Percentiles rank a stretch among this genome's conserved stretches.
phyloP scores from a whole-genome alignment of 2,113 vertebrate species.

The Sitta europaea region DNA sequence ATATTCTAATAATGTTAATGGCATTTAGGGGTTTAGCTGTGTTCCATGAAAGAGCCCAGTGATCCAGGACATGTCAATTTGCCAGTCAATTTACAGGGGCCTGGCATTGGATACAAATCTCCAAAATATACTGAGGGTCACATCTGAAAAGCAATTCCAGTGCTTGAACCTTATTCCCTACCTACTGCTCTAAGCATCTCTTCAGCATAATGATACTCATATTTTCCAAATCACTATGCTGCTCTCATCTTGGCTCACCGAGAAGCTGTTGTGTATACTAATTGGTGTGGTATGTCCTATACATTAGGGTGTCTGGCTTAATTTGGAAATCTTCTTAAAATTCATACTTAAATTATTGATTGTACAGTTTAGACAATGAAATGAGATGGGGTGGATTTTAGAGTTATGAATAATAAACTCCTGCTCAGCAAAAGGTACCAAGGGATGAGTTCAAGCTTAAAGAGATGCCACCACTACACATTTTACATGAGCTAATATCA shows the following conservation, averaged over 20 bases:
- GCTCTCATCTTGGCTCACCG: background rate
- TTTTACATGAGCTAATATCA: background rate
- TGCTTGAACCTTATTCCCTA: background rate
- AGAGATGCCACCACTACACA: background rate
- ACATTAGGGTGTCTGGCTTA: background rate
- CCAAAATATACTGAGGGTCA: background rate
- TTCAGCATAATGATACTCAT: background rate
- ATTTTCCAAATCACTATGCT: background rate
- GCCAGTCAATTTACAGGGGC: background rate
- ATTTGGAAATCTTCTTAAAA: slow-evolving; percentile 40
- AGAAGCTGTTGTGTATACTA: background rate
- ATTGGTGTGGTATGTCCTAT: background rate
- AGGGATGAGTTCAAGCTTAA: background rate
- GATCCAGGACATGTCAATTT: background rate
- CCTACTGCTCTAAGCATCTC: background rate
- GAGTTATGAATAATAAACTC: slow-evolving; percentile 16
- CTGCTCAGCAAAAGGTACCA: background rate
- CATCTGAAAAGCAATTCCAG: background rate
- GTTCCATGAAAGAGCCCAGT: background rate
- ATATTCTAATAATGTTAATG: background rate
- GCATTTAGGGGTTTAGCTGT: background rate
- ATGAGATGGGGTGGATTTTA: background rate
- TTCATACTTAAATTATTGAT: slow-evolving; percentile 7
- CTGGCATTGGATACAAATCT: background rate
- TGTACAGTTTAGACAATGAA: background rate